Evolutionary conservation across 2,113 vertebrate genomes (phyloP).

Genomic region (Cathartes aura): DNA sequence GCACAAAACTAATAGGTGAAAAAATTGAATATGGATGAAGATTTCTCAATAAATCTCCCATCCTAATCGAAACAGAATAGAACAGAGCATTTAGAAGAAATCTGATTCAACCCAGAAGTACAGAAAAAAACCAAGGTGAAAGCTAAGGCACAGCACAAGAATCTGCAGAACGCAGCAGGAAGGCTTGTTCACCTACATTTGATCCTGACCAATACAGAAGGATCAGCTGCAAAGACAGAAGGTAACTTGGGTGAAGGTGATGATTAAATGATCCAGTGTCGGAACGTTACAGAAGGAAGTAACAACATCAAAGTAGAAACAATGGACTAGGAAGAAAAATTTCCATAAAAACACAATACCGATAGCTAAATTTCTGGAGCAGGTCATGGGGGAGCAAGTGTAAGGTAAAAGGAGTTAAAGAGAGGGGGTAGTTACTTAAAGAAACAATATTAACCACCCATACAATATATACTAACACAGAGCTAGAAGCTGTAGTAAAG

Average conservation of each 20-base stretch:
- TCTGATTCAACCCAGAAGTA: neutral
- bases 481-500: neutral
- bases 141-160: neutral
- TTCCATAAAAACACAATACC: neutral
- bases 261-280: neutral
- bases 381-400: neutral
- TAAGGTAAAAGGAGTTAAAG: neutral
- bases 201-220: neutral
- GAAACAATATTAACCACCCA: neutral
- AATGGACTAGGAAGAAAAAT: neutral
- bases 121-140: neutral
- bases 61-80: neutral
- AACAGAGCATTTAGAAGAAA: neutral
- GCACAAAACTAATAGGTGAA: neutral
- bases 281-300: neutral
- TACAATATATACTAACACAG: neutral
- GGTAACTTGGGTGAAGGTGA: neutral
- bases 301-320: neutral
- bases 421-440: neutral
- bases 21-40: neutral
- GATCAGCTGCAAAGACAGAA: neutral
- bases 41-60: neutral
- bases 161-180: neutral
- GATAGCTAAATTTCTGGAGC: neutral
- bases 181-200: neutral